These are phyloP conservation scores for Ameiurus melas DNA, from an alignment of 2,113 vertebrate genomes.

Conservation along the genomic window DNA sequence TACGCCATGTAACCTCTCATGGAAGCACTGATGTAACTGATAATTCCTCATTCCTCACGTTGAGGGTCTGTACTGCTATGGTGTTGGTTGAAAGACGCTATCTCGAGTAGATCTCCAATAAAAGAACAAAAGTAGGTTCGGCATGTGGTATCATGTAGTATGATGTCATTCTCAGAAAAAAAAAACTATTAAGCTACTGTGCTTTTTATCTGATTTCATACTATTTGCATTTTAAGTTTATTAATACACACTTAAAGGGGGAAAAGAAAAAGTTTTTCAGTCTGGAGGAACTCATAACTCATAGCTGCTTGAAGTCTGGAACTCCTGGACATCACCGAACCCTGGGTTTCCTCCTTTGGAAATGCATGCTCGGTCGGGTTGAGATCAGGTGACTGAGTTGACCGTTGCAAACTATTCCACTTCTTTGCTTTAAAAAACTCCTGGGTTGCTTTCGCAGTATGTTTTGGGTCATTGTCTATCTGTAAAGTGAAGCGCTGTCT, in stretches of 20 bases:
- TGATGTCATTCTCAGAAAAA: background rate
- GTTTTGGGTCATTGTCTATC: too few species aligned
- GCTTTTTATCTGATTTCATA: background rate
- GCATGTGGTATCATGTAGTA: background rate
- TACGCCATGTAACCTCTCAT: background rate
- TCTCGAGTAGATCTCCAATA: background rate
- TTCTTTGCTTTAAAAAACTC: too few species aligned
- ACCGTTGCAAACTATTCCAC: too few species aligned
- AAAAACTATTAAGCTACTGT: background rate
- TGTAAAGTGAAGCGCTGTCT: too few species aligned
- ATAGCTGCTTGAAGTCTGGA: too few species aligned
- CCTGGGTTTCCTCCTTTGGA: too few species aligned
- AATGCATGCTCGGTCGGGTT: too few species aligned
- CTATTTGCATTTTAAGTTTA: background rate
- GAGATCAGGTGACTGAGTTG: too few species aligned
- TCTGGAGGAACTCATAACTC: background rate
- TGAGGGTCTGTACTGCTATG: background rate
- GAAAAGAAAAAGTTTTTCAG: background rate
- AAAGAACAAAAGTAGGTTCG: background rate
- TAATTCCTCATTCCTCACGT: background rate
- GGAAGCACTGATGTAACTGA: background rate
- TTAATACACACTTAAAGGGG: background rate
- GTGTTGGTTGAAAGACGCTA: background rate
- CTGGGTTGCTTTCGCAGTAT: too few species aligned
- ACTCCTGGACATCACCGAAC: too few species aligned